Evolutionary conservation across 1,140 invertebrate species (phyloP).

Genomic region (Heliconius nattereri): DNA sequence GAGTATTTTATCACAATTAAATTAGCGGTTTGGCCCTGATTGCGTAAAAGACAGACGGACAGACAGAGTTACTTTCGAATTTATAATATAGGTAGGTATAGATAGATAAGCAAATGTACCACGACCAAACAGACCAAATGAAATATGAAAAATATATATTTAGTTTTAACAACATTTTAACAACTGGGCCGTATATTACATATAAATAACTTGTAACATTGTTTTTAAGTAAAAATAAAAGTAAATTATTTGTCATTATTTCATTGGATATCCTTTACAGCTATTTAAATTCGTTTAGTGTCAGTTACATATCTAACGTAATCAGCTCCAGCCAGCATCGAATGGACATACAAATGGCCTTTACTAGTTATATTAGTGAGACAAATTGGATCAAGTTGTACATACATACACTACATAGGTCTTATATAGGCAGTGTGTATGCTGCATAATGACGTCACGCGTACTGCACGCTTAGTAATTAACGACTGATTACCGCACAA

Average conservation of each 20-base stretch:
- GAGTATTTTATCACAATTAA: too few relatives aligned
- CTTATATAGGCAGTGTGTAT: constrained; percentile 44
- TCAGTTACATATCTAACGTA: background rate
- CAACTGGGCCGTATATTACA: background rate
- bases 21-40: too few relatives aligned
- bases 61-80: too few relatives aligned
- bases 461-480: constrained; percentile 55
- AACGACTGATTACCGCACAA: constrained; percentile 71
- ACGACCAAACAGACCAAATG: background rate
- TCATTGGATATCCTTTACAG: background rate
- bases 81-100: too few relatives aligned
- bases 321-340: background rate
- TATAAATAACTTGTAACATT: too few relatives aligned
- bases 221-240: too few relatives aligned
- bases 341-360: background rate
- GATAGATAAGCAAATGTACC: background rate
- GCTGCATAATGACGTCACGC: constrained; percentile 66
- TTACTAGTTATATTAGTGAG: constrained; percentile 33
- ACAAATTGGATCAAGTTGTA: constrained; percentile 61
- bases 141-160: background rate
- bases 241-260: background rate
- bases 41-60: too few relatives aligned
- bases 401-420: constrained; percentile 41
- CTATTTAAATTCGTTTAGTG: background rate
- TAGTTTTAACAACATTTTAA: too few relatives aligned